Percentiles rank a stretch among this genome's conserved stretches.
phyloP scores from a whole-genome alignment of 2,888 invertebrate species.

The Euplexia lucipara region DNA sequence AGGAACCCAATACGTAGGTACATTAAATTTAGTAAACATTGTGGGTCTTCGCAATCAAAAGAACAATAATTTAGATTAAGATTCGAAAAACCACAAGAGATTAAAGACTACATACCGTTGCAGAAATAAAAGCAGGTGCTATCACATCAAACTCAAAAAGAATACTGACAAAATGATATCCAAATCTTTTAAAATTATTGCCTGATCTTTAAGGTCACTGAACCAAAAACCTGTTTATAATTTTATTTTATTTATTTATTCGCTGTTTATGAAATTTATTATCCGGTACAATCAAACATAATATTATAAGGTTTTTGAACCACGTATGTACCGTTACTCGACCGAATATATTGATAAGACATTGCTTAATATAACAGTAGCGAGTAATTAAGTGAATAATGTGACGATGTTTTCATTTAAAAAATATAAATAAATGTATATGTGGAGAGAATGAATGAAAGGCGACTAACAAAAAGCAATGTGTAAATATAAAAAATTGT shows the following conservation, averaged over 20 bases:
- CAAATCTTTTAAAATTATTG: slow-evolving; percentile 31
- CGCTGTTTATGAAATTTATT: slow-evolving; percentile 28
- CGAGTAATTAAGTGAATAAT: no score
- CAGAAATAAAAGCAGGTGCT: slow-evolving; percentile 20
- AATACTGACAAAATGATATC: slow-evolving; percentile 43
- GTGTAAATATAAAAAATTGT: no score
- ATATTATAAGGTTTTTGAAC: slow-evolving; percentile 52
- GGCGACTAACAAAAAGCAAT: no score
- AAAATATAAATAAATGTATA: not conserved
- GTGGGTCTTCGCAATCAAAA: not conserved
- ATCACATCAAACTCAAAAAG: slow-evolving; percentile 32
- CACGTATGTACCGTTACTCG: slow-evolving; percentile 25
- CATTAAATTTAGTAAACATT: no score
- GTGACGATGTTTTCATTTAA: not conserved
- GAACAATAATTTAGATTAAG: not conserved
- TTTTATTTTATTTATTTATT: slow-evolving; percentile 32
- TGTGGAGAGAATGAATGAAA: no score
- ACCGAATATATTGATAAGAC: not conserved
- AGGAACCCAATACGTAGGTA: no score
- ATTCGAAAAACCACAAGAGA: not conserved
- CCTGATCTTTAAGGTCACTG: slow-evolving; percentile 43
- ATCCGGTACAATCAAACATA: slow-evolving; percentile 4
- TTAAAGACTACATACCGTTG: slow-evolving; percentile 32
- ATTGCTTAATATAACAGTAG: no score
- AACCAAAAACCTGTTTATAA: slow-evolving; percentile 54